Evolutionary conservation across 2,888 invertebrate species (phyloP), one percentile per base, ranked within the genome.

Genomic region (Caenorhabditis becei): DNA sequence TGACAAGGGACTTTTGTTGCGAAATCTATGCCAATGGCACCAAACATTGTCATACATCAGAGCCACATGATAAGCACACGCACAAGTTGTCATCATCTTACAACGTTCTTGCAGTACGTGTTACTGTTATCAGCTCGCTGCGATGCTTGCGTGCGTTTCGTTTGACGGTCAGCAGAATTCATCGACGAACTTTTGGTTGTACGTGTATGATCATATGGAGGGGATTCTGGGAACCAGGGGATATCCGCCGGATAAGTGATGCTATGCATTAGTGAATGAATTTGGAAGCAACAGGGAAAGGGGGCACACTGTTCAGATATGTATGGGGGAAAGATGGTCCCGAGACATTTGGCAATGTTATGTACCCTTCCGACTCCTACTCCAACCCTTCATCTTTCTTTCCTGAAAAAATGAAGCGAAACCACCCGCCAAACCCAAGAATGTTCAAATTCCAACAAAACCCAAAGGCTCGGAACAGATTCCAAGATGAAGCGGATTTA

Each of bases 401-500:
- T 41, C 16, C 11, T 54, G 20, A 66, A 41, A 53, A 26, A 37
- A 79, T 79, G 79, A 74, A 74, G 20, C 49, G 61, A 11, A 41
- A 41, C 14, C 41, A 32, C 32, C 32, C 32, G 32, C 14, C 59
- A 8, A 72, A 65, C 49, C 63, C 59, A 8, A 66, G 61, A 47
- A 58, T 81, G 44, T 67, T 66, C 28, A 66, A 67, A 44, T 81
- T 63, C 51, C 69, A 81, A 54, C 77, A 44, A 26, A 47, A 53
- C 32, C 77, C 81, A 16, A 66, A 67, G 51, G 24, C 37, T 2
- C 65, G 71, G 0, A 69, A 49, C 14, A 26, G 81, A 32, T 82
- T 74, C 32, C 72, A 77, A 70, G 78, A 79, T 71, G 78, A 74
- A 11, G 41, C 63, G 1, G 82, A 82, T 56, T 24, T 82, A 3